Percentiles rank a stretch among this genome's conserved stretches.
phyloP scores from a whole-genome alignment of 2,113 vertebrate species.

The Pionites leucogaster region DNA sequence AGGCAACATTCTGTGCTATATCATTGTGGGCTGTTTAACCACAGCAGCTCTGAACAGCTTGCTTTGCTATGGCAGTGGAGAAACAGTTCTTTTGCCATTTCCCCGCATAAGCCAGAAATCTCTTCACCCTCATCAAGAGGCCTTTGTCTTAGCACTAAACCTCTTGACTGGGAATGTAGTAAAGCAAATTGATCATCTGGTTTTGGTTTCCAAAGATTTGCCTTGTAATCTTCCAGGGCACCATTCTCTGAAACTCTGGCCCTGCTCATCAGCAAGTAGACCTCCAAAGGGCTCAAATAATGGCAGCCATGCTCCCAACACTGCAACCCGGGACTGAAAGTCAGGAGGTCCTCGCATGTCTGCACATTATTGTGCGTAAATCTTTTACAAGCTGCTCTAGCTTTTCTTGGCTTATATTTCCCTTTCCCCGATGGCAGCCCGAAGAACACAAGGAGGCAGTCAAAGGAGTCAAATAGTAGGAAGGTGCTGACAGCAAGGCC shows the following conservation, averaged over 20 bases:
- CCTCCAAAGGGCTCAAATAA: too few species aligned
- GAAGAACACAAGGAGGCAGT: rapidly evolving
- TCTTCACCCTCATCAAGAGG: neutral
- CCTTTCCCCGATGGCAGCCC: neutral
- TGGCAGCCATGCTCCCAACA: rapidly evolving
- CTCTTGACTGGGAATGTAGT: neutral
- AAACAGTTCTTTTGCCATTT: neutral
- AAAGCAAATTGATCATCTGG: neutral
- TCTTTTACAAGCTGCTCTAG: neutral
- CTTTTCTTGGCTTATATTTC: neutral
- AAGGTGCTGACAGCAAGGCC: neutral
- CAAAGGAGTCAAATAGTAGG: neutral
- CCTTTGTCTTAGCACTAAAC: neutral
- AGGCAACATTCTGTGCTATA: neutral
- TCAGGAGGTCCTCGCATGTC: neutral
- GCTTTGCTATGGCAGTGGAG: neutral
- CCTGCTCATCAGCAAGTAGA: neutral
- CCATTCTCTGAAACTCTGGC: neutral
- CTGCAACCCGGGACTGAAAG: neutral
- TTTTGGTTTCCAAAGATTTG: neutral
- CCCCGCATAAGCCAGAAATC: neutral
- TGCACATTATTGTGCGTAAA: neutral
- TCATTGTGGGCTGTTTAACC: neutral
- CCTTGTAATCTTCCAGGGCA: neutral
- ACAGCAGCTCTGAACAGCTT: neutral